Base-by-base conservation (phyloP, 64 coral and sea anemone species). In the Montipora efflorescens region DNA sequence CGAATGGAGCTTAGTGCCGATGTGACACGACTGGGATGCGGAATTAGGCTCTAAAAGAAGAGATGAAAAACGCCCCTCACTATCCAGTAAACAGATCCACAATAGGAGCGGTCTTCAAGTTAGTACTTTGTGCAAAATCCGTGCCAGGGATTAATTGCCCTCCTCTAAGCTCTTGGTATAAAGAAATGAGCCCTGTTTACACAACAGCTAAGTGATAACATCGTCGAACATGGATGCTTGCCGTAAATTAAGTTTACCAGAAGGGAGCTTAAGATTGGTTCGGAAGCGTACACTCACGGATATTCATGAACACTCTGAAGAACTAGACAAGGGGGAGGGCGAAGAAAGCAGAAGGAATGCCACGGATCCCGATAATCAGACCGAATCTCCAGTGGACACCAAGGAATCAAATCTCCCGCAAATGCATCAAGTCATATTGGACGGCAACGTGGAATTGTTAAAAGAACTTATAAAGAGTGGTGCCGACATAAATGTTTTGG, bases 401-500 rank as follows among this genome's bases (percentile, higher is more conserved):
- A 25, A 68, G 21, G 8, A 93, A 53, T 2, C 68, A 59, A 12
- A 81, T 20, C 59, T 88, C 78, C 21, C 92, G 51, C 36, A 78
- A 73, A 66, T 98, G 45, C 96, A 98, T 19, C 82, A 87, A 80
- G 87, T 95, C 19, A 90, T 98, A 15, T 83, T 93, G 73, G 93
- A 92, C 20, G 96, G 93, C 48, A 76, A 98, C 70, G 13, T 90
- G 5, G 80, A 95, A 3, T 9, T 86, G 48, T 78, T 98, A 49
- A 81, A 78, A 45, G 79, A 95, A 14, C 52, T 98, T 79, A 82
- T 98, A 70, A 81, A 79, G 7, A 81, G 52, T 9, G 96, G 96
- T 7, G 82, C 93, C 11, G 96, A 98, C 78, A 90, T 98, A 16
- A 98, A 98, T 43, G 90, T 95, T 43, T 82, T 91, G 16, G 96